phyloP scores from a whole-genome alignment of 2,113 vertebrate genomes.

The Cyanoramphus novaezelandiae region DNA sequence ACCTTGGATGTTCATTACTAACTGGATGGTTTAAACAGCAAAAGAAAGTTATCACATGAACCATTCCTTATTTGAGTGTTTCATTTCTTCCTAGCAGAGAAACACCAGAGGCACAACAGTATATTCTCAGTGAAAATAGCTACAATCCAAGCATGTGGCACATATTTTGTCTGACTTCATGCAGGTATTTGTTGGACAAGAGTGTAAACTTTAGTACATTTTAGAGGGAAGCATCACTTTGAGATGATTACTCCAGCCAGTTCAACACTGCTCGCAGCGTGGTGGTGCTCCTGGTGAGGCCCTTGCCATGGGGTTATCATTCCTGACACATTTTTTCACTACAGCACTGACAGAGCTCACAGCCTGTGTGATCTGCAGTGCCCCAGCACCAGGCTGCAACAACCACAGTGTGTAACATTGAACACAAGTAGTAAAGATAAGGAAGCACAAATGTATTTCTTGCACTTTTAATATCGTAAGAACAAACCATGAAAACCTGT shows the following conservation, averaged over 20 bases:
- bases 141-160: not conserved
- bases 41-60: not conserved
- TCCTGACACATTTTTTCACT: not conserved
- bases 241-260: not conserved
- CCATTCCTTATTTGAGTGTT: not conserved
- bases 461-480: slow-evolving; percentile 8
- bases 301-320: not conserved
- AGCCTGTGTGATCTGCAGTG: not conserved
- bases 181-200: not conserved
- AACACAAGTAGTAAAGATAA: not conserved
- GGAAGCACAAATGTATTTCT: not conserved
- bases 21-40: not conserved
- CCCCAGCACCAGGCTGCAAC: not conserved
- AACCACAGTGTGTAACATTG: not conserved
- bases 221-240: not conserved
- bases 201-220: not conserved
- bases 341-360: not conserved
- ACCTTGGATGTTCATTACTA: not conserved
- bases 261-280: not conserved
- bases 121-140: not conserved
- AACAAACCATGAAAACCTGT: slow-evolving; percentile 13
- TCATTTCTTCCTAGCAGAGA: not conserved
- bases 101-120: not conserved
- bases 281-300: not conserved
- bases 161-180: not conserved